Percentiles rank a stretch among this genome's conserved stretches.
Conservation (phyloP, 2,113 vertebrate genomes). For the Pycnonotus jocosus region DNA sequence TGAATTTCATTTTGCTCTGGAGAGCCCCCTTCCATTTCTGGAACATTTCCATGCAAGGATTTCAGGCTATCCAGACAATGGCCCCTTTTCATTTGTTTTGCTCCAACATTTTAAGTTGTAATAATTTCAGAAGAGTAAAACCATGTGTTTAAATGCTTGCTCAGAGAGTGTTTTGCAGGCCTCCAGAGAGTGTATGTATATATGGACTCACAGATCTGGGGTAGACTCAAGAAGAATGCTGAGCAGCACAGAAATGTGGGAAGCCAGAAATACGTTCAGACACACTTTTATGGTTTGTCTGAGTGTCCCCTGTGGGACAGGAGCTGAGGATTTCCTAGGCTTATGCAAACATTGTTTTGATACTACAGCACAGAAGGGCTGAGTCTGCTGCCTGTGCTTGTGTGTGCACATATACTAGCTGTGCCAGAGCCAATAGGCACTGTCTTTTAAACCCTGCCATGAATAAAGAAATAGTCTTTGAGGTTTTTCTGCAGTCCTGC, state of each 20-base stretch:
- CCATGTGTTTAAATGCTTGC: background rate
- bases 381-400: background rate
- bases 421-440: background rate
- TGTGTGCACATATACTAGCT: background rate
- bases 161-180: background rate
- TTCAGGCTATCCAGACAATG: background rate
- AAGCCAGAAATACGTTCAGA: background rate
- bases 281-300: background rate
- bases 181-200: background rate
- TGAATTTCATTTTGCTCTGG: background rate
- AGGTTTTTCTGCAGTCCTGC: background rate
- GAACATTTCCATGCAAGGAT: background rate
- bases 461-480: background rate
- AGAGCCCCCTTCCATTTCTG: background rate
- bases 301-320: background rate
- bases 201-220: background rate
- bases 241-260: background rate
- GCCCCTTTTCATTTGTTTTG: background rate
- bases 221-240: background rate
- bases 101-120: background rate
- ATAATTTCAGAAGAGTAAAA: background rate
- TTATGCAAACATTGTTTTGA: background rate
- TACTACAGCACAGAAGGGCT: background rate
- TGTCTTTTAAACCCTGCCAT: background rate
- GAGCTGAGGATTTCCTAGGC: background rate